Conservation (phyloP, 2,888 invertebrate species). For the Cryptus armator region DNA sequence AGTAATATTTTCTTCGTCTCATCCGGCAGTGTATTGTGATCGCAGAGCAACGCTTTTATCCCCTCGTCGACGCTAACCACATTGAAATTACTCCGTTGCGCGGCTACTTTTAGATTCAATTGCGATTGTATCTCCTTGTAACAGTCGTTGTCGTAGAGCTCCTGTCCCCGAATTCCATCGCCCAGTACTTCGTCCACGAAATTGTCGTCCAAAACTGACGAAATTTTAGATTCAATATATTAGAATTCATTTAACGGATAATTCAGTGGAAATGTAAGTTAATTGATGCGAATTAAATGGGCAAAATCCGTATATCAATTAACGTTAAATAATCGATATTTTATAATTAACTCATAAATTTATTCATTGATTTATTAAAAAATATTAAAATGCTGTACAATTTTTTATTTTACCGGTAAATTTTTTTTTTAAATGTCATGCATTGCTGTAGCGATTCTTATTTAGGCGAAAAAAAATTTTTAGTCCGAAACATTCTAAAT, state of each 20-base stretch:
- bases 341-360: too few species aligned
- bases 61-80: conserved; percentile 80
- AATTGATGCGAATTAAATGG: too few species aligned
- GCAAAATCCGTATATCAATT: too few species aligned
- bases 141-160: conserved; percentile 86
- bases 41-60: conserved; percentile 87
- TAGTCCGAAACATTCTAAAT: neutral
- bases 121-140: conserved; percentile 86
- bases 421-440: too few species aligned
- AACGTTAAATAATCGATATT: neutral
- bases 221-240: conserved; percentile 3
- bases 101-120: conserved; percentile 79
- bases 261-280: too few species aligned
- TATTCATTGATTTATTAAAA: too few species aligned
- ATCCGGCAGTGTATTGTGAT: conserved; percentile 87
- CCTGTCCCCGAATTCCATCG: conserved; percentile 86
- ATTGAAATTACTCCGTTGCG: conserved; percentile 75
- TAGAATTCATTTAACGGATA: neutral
- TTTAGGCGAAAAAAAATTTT: neutral
- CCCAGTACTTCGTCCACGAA: conserved; percentile 84
- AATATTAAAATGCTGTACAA: too few species aligned
- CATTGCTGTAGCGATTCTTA: too few species aligned
- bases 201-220: conserved; percentile 82
- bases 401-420: too few species aligned
- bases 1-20: conserved; percentile 86